Evolutionary conservation across 2,888 invertebrate species (phyloP), one percentile per base, ranked within the genome.

Genomic region (Macrophya alboannulata): DNA sequence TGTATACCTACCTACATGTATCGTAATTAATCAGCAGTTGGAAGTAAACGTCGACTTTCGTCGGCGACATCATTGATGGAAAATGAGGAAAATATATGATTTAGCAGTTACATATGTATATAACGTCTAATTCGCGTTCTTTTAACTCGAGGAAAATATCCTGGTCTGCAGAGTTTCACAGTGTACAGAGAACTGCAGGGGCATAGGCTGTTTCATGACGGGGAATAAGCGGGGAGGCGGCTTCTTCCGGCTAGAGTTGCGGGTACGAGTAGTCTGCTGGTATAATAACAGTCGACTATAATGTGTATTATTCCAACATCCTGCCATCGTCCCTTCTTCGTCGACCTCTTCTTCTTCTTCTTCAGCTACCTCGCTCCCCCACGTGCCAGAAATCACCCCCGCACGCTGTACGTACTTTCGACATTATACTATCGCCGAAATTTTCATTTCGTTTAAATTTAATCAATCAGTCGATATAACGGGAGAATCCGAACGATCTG

Each of bases 281-380:
- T 65, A 68, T 89, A 90, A 89, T 89, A 87, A 89, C 83, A 72
- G 85, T 76, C 37, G 31, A 40, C 87, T 90, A n/a, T n/a, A 91
- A 92, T 92, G 90, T 89, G 88, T 92, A 91, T 91, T 89, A 92
- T 92, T 90, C 89, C 86, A 88, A 91, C 91, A 91, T 92, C 91
- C 91, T 91, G 90, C 88, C 88, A 88, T 88, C 89, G 81, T 89
- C 88, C 40, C n/a, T 68, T 45, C 51, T 79, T 79, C 37, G 43
- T 37, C 43, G n/a, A 59, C 40, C 17, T 55, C 31, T 37, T 37
- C 15, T 79, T 79, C 51, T 43, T 79, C 40, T 37, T 55, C 31
- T 37, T 37, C 15, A 21, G 65, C 62, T 15, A 71, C 25, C 59
- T 21, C 51, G 37, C 43, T 40, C 62, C 81, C 81, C 81, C 81